These are phyloP conservation scores for Mallotus villosus DNA, from an alignment of 2,797 vertebrate species.

Conservation along the genomic window DNA sequence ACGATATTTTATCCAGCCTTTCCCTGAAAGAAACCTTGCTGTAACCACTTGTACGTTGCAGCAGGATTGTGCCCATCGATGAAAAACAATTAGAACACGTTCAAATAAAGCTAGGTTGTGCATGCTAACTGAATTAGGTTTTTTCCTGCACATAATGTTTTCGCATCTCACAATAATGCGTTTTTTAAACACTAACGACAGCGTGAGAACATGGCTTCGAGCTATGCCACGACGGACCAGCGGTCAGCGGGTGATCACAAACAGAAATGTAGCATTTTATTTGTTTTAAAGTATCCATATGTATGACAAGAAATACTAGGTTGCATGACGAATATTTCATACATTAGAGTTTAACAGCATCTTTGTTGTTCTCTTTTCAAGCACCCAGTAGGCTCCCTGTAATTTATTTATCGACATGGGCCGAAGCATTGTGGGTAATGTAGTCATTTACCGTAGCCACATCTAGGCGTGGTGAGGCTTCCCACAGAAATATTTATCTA, in stretches of 20 bases:
- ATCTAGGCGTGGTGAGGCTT: not conserved
- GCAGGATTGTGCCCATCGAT: constrained; percentile 68
- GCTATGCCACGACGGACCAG: too few species aligned
- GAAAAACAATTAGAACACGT: not conserved
- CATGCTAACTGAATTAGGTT: not conserved
- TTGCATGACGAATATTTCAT: not conserved
- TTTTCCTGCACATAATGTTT: not conserved
- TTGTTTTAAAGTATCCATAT: not conserved
- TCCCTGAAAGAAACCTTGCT: constrained; percentile 46
- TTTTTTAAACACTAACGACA: not conserved
- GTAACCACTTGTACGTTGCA: constrained; percentile 44
- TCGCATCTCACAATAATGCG: not conserved
- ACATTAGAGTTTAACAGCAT: not conserved
- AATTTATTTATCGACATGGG: not conserved
- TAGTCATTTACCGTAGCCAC: constrained; percentile 15
- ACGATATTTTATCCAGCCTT: constrained; percentile 28
- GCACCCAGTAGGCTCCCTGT: not conserved
- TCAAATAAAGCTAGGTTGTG: not conserved
- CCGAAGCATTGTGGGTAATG: constrained; percentile 36
- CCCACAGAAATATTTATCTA: too few species aligned
- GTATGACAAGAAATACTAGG: not conserved
- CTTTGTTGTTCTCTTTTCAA: not conserved
- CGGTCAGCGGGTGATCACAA: too few species aligned
- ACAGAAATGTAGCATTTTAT: too few species aligned
- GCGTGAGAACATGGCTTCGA: too few species aligned